Conservation (phyloP, 2,888 invertebrate species). For the Cynaeus angustus region DNA sequence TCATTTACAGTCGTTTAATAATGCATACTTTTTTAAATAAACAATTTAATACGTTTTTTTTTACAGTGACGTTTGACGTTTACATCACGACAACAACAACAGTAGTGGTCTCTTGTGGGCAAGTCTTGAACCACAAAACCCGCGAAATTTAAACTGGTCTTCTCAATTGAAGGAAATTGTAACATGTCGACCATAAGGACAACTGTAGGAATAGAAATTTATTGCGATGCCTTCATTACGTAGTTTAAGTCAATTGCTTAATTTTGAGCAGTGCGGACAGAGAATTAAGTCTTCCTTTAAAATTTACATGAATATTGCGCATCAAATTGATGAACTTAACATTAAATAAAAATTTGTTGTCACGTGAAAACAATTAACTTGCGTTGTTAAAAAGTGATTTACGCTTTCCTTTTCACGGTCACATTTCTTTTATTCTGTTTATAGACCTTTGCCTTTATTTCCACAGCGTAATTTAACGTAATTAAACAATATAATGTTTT, state of each 20-base stretch:
- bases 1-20: constrained; percentile 24
- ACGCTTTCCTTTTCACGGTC: too few relatives aligned
- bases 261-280: constrained; percentile 19
- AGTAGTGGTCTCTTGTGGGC: neutral
- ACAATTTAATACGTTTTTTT: constrained; percentile 42
- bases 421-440: too few relatives aligned
- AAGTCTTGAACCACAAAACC: neutral
- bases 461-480: too few relatives aligned
- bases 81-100: constrained; percentile 45
- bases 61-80: constrained; percentile 46
- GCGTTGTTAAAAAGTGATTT: too few relatives aligned
- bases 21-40: constrained; percentile 36
- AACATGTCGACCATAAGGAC: neutral
- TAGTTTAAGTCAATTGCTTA: constrained; percentile 18
- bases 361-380: constrained; percentile 1
- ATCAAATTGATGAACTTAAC: neutral
- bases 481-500: neutral
- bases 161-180: neutral
- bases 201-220: constrained; percentile 17
- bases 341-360: neutral
- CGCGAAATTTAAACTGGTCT: constrained; percentile 2
- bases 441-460: too few relatives aligned
- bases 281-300: constrained; percentile 14
- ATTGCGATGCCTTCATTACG: constrained; percentile 25
- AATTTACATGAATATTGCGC: constrained; percentile 18